Conservation (phyloP, 2,797 vertebrate genomes). For the Gastrophryne carolinensis region DNA sequence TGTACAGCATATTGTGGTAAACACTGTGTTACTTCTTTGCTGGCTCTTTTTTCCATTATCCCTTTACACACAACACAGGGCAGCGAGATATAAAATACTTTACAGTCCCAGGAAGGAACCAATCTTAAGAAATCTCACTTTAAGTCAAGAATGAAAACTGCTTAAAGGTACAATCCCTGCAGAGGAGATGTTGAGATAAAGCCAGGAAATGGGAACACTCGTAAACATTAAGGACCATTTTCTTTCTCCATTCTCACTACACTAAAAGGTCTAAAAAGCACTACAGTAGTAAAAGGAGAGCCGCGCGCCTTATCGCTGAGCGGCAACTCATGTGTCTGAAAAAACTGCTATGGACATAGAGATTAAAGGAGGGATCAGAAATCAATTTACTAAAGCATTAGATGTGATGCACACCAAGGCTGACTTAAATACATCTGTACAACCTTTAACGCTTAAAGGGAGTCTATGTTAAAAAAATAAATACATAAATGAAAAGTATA, state of each 20-base stretch:
- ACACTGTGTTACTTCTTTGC: constrained; percentile 5
- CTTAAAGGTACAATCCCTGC: constrained; percentile 52
- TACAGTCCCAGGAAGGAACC: constrained; percentile 48
- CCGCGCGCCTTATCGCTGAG: constrained; percentile 1
- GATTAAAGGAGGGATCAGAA: neutral
- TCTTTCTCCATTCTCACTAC: constrained; percentile 29
- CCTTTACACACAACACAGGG: constrained; percentile 39
- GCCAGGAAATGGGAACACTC: constrained; percentile 45
- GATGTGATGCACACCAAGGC: no score
- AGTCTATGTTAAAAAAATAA: no score
- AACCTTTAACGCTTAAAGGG: no score
- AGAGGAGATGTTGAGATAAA: constrained; percentile 49
- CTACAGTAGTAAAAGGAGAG: constrained; percentile 26
- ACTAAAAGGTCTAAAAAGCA: constrained; percentile 38
- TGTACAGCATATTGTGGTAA: no score
- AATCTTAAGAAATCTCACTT: constrained; percentile 51
- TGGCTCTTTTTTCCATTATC: constrained; percentile 32
- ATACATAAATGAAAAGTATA: no score
- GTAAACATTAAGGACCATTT: constrained; percentile 48
- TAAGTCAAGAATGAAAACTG: constrained; percentile 43
- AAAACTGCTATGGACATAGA: neutral
- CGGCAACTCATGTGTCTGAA: neutral
- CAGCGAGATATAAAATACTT: constrained; percentile 48
- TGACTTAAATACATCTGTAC: no score
- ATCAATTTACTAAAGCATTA: no score